Conservation (phyloP, 2,797 vertebrate genomes). For the Coracias cyanogaster region DNA sequence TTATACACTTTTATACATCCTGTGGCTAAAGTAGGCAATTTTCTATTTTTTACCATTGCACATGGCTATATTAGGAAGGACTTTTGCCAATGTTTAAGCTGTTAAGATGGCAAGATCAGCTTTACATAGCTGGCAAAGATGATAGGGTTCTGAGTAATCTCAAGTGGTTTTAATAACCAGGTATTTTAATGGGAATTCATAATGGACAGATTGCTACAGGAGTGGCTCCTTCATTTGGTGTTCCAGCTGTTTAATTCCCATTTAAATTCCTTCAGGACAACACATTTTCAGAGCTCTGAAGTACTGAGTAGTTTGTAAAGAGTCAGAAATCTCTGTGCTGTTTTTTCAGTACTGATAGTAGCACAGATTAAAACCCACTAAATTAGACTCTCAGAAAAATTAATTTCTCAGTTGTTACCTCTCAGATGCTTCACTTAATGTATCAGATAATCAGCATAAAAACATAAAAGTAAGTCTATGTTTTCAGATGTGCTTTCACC, state of each 20-base stretch:
- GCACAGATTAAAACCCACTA: not conserved
- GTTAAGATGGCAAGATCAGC: not conserved
- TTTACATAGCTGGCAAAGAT: not conserved
- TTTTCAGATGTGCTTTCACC: not conserved
- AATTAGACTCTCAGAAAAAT: not conserved
- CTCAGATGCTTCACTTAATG: not conserved
- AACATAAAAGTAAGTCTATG: not conserved
- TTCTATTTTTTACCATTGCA: not conserved
- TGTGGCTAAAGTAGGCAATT: not conserved
- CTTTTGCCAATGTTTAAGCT: not conserved
- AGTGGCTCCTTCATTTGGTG: not conserved
- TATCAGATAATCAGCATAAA: not conserved
- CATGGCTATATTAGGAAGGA: not conserved
- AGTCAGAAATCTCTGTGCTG: not conserved
- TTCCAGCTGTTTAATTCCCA: constrained; percentile 5
- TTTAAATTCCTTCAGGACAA: not conserved
- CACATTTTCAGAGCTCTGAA: not conserved
- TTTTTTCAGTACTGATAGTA: not conserved
- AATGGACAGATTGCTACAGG: not conserved
- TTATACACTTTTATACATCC: not conserved
- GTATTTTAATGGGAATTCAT: not conserved
- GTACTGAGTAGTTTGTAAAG: not conserved
- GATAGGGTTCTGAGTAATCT: not conserved
- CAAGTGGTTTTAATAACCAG: not conserved
- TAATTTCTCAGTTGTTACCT: not conserved